Evolutionary conservation across 2,888 invertebrate species (phyloP), one percentile per base, ranked within the genome.

Genomic region (Mongoloraphidia duomilia): DNA sequence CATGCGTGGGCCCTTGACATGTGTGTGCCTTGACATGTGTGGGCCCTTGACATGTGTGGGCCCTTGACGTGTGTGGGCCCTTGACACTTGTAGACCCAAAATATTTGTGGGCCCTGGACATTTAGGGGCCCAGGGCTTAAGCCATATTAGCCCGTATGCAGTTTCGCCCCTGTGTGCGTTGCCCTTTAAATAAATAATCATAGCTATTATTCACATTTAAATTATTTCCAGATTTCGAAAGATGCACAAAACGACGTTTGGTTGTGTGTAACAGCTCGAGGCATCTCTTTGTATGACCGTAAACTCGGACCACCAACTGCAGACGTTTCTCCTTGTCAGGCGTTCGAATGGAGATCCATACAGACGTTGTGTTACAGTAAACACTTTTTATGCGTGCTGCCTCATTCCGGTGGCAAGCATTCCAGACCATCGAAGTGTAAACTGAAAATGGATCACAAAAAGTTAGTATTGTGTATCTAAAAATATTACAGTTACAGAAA

Each of bases 321-420:
- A 51, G 67, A 68, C 50, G 67, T 67, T 40, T 60, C 64, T 53
- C 54, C 68, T 9, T 68, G 67, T 54, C 67, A 66, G 56, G 65
- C 64, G 53, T 76, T 77, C 59, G 73, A 73, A 55, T 85, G 85
- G 85, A 76, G 78, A 57, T 79, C 80, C 55, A 84, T 85, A 57
- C 83, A 84, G 60, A 84, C 83, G 54, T 72, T 85, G 54, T 83
- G 82, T 59, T 84, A 82, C 60, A 83, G 81, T 59, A 85, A 84
- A 62, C 82, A 79, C 58, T 80, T 78, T 54, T 67, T 85, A 40
- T 80, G 80, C 65, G 68, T 64, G 61, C 58, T 68, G 49, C 68
- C 68, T 4, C 78, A 69, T 58, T 54, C 73, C 3, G 72, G 72
- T 57, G 70, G 72, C 54, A 67, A 73, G 58, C 74, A 74, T 45